phyloP scores from a whole-genome alignment of 92 coral and sea anemone species.

The Porites lobata region DNA sequence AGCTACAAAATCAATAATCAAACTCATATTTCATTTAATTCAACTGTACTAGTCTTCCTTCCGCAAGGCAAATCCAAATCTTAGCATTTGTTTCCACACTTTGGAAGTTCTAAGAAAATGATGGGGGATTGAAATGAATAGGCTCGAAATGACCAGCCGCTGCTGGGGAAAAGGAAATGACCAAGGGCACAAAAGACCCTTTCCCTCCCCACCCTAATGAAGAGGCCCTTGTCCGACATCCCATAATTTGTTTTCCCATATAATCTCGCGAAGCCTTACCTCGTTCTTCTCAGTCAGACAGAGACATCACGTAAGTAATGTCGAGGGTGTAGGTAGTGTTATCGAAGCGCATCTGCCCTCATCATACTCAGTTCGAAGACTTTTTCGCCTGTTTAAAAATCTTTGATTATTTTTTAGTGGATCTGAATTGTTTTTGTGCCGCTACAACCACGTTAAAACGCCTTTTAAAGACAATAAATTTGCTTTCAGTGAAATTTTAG shows the following conservation, averaged over 20 bases:
- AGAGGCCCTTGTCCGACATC: background rate
- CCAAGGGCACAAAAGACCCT: background rate
- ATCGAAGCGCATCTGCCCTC: slow-evolving; percentile 24
- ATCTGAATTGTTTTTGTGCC: slow-evolving; percentile 4
- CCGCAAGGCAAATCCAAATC: too few relatives aligned
- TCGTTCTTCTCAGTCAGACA: slow-evolving; percentile 66
- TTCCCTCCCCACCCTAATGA: slow-evolving; percentile 20
- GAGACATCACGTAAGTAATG: slow-evolving; percentile 72
- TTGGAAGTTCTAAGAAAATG: too few relatives aligned
- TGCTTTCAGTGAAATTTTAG: background rate
- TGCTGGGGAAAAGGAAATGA: too few relatives aligned
- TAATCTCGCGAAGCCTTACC: background rate
- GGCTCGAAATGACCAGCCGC: too few relatives aligned
- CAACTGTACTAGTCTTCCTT: too few relatives aligned
- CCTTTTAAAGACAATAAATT: background rate
- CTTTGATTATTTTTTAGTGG: background rate
- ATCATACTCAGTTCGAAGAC: background rate
- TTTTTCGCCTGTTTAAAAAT: background rate
- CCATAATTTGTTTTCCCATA: slow-evolving; percentile 45
- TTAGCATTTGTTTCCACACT: too few relatives aligned
- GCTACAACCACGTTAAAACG: background rate
- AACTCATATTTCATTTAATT: too few relatives aligned
- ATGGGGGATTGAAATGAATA: too few relatives aligned
- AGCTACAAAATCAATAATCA: too few relatives aligned
- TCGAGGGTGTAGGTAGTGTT: background rate